Evolutionary conservation across 2,797 vertebrate genomes (phyloP).

Genomic region (Bradypodion pumilum): DNA sequence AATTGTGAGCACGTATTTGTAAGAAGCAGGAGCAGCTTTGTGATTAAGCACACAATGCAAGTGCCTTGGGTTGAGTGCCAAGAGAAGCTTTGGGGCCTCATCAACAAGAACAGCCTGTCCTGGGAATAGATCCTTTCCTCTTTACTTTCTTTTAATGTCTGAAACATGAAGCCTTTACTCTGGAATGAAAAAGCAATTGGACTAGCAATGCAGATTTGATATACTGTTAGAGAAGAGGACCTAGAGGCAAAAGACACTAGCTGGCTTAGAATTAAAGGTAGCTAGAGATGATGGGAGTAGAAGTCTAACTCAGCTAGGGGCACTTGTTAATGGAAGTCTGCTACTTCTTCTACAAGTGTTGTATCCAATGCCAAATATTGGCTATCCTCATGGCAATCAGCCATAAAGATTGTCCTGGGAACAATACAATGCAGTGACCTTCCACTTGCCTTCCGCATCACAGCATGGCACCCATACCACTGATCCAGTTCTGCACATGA

Average conservation of each 20-base stretch:
- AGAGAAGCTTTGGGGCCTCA: conserved; percentile 14
- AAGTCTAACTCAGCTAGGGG: too few relatives aligned
- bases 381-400: too few relatives aligned
- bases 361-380: too few relatives aligned
- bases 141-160: conserved; percentile 2
- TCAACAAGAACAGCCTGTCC: conserved; percentile 13
- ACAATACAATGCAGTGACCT: too few relatives aligned
- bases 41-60: not conserved
- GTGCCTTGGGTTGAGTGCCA: not conserved
- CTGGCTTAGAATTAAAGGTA: not conserved
- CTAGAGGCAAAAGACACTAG: not conserved
- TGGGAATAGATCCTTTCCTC: not conserved
- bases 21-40: not conserved
- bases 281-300: too few relatives aligned
- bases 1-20: conserved; percentile 17
- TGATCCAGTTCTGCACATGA: too few relatives aligned
- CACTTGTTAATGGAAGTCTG: not conserved
- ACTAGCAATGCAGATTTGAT: not conserved
- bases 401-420: too few relatives aligned
- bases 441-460: too few relatives aligned
- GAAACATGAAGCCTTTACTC: not conserved
- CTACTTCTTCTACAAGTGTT: too few relatives aligned
- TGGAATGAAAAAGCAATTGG: not conserved
- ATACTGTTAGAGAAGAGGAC: not conserved
- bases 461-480: too few relatives aligned